Percentiles rank a stretch among this genome's conserved stretches.
These are phyloP conservation scores for Sprattus sprattus DNA, from an alignment of 2,113 vertebrate species.

Conservation along the genomic window DNA sequence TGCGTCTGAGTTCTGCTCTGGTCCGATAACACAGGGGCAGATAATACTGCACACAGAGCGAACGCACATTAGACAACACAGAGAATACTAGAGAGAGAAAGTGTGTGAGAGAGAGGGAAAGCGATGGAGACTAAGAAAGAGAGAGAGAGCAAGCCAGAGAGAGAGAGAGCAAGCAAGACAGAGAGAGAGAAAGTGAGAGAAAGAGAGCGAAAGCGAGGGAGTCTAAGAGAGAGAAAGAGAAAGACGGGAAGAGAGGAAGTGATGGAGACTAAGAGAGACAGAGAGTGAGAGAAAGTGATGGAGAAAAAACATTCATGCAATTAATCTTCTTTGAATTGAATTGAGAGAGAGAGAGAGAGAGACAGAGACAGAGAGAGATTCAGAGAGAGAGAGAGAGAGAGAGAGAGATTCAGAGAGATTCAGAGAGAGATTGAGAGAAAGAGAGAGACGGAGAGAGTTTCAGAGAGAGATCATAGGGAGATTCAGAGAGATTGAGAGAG, in stretches of 20 bases:
- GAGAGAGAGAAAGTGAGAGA: not conserved
- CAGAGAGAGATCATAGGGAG: not conserved
- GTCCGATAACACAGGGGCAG: constrained; percentile 79
- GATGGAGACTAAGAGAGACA: constrained; percentile 12
- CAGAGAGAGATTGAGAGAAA: too few species aligned
- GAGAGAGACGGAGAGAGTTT: not conserved
- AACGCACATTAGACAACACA: not conserved
- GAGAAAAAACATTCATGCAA: too few species aligned
- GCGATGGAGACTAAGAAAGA: not conserved
- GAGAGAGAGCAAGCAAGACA: too few species aligned
- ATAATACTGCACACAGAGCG: constrained; percentile 64
- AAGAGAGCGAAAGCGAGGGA: not conserved
- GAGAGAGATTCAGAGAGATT: constrained; percentile 16
- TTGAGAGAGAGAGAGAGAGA: not conserved
- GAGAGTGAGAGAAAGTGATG: too few species aligned
- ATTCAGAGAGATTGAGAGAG: too few species aligned
- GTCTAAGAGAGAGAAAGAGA: constrained; percentile 1
- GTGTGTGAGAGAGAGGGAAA: not conserved
- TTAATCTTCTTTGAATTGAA: too few species aligned
- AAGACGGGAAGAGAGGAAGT: constrained; percentile 22
- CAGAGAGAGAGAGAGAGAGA: constrained; percentile 18
- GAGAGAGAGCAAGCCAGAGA: too few species aligned
- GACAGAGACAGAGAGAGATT: not conserved
- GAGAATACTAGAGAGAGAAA: not conserved
- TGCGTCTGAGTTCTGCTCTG: constrained; percentile 68